Conservation (phyloP, 2,888 invertebrate species). For the Venusia cambrica region DNA sequence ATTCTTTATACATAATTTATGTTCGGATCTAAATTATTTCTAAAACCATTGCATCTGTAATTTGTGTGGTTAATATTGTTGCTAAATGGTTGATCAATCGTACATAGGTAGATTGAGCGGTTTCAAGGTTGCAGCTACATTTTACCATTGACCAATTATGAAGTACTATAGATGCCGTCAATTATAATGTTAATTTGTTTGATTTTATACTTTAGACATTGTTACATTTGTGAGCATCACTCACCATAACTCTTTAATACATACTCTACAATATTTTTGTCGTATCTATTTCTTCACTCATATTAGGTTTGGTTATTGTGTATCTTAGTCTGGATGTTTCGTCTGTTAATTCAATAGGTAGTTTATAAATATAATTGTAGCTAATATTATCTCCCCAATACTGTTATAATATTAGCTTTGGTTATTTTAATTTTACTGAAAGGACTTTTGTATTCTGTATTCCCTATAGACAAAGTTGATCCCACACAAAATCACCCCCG, state of each 20-base stretch:
- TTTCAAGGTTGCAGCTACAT: no score
- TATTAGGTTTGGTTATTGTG: slow-evolving; percentile 32
- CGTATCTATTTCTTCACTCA: slow-evolving; percentile 29
- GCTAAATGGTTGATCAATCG: slow-evolving; percentile 24
- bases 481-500: not conserved
- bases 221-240: slow-evolving; percentile 21
- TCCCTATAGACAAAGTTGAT: not conserved
- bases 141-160: slow-evolving; percentile 28
- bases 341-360: slow-evolving; percentile 18
- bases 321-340: slow-evolving; percentile 38
- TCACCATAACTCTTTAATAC: slow-evolving; percentile 16
- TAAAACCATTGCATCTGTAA: slow-evolving; percentile 23
- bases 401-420: not conserved
- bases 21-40: not conserved
- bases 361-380: not conserved
- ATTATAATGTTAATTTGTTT: slow-evolving; percentile 26
- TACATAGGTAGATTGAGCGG: not conserved
- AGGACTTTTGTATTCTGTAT: no score
- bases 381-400: slow-evolving; percentile 1
- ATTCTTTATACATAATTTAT: not conserved
- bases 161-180: slow-evolving; percentile 29
- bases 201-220: slow-evolving; percentile 14
- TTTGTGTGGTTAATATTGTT: slow-evolving; percentile 35
- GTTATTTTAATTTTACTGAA: no score
- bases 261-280: slow-evolving; percentile 24